Evolutionary conservation across 2,113 vertebrate genomes (phyloP), one percentile per base, ranked within the genome.

Genomic region (Amphiprion percula): DNA sequence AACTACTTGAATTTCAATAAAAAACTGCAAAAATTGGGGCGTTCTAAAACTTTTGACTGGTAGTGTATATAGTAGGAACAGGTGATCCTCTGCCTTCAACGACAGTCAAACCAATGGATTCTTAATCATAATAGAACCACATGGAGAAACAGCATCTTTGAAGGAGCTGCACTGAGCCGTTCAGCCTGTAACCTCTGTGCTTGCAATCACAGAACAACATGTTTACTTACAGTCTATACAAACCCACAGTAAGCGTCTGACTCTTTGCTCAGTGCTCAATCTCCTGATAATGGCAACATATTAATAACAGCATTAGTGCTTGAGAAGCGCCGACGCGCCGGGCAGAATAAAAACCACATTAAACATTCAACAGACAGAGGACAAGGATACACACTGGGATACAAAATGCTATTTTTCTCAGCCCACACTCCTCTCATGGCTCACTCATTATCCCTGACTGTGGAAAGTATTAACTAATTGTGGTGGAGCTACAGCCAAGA

Each of bases 391-490:
- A 37, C 41, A 67, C 54, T 46, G 33, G 14, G 59, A 41, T 46
- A 52, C 21, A 74, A 76, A 60, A 58, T 67, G 33, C 53, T 71
- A 10, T 53, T 77, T 66, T 59, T 24, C 33, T 52, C 24, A 64
- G 54, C 63, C 77, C 59, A 70, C 21, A 59, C 60, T 81, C 64
- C 17, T 21, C 72, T 54, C 19, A 54, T 44, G 47, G 24, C 54
- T 66, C 59, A 24, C 58, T 69, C 67, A 69, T 60, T 77, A 66
- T 70, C 41, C 80, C 28, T 53, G 41, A 63, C 60, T 68, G 65
- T 71, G 83, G 85, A 90, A 88, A 90, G 50, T 52, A 80, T 90
- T 64, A 82, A 86, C 68, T 89, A 77, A 79, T 52, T 80, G 69
- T 30, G 33, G 19, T 26, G 66, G 17, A 62, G 30, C n/a, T 74